Percentiles rank a stretch among this genome's conserved stretches.
phyloP scores from a whole-genome alignment of 1,140 invertebrate species.

The Lasioglossum albipes region DNA sequence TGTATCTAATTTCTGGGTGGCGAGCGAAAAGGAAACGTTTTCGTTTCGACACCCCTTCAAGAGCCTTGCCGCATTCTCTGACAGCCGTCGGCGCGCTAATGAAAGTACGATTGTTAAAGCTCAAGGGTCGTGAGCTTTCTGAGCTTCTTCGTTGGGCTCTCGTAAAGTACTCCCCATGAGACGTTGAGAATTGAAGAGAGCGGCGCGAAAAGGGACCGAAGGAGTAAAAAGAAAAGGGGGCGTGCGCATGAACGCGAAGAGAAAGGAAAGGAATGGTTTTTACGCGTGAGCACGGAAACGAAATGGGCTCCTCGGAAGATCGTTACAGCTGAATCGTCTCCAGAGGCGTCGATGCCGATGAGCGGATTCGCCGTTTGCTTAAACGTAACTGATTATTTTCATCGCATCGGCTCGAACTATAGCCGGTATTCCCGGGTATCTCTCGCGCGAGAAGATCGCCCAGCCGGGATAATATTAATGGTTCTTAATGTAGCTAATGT shows the following conservation, averaged over 20 bases:
- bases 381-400: slow-evolving; percentile 71
- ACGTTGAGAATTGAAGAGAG: slow-evolving; percentile 55
- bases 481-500: not conserved
- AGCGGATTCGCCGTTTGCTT: slow-evolving; percentile 64
- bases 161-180: slow-evolving; percentile 66
- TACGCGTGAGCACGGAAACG: slow-evolving; percentile 66
- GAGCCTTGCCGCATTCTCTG: slow-evolving; percentile 33
- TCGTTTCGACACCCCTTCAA: slow-evolving; percentile 53
- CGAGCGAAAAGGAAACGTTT: slow-evolving; percentile 62
- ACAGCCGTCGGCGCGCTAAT: slow-evolving; percentile 69
- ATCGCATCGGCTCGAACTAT: slow-evolving; percentile 21
- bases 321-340: slow-evolving; percentile 60
- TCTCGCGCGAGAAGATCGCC: not conserved
- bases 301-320: slow-evolving; percentile 59
- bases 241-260: slow-evolving; percentile 44
- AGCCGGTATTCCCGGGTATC: not conserved
- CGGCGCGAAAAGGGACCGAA: slow-evolving; percentile 21
- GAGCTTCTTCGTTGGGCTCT: slow-evolving; percentile 64
- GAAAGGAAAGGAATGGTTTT: slow-evolving; percentile 61
- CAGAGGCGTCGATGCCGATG: slow-evolving; percentile 46
- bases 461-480: not conserved
- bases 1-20: slow-evolving; percentile 53
- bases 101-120: slow-evolving; percentile 74
- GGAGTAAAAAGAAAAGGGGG: slow-evolving; percentile 34
- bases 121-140: slow-evolving; percentile 64